phyloP scores from a whole-genome alignment of 2,888 invertebrate species.

The Apodemia mormo region DNA sequence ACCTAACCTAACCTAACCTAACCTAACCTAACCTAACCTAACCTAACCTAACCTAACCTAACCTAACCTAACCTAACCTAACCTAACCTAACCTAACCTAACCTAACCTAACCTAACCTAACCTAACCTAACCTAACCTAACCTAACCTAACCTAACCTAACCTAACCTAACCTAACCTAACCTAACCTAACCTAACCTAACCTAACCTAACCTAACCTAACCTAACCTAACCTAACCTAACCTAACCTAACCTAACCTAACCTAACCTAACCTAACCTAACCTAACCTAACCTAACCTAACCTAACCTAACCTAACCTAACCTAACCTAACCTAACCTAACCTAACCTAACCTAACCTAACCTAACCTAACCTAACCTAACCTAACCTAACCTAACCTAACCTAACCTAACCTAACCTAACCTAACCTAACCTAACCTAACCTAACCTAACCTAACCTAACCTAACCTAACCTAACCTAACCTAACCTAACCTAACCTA shows the following conservation, averaged over 20 bases:
- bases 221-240: slow-evolving; percentile 39
- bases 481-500: too few species aligned
- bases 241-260: slow-evolving; percentile 39
- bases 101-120: slow-evolving; percentile 33
- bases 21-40: slow-evolving; percentile 35
- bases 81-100: slow-evolving; percentile 30
- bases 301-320: slow-evolving; percentile 40
- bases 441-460: too few species aligned
- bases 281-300: slow-evolving; percentile 41
- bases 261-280: slow-evolving; percentile 39
- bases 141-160: slow-evolving; percentile 37
- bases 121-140: slow-evolving; percentile 33
- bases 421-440: too few species aligned
- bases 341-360: too few species aligned
- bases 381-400: too few species aligned
- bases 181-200: slow-evolving; percentile 41
- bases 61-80: slow-evolving; percentile 32
- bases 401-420: too few species aligned
- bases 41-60: slow-evolving; percentile 33
- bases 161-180: slow-evolving; percentile 41
- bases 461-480: too few species aligned
- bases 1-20: slow-evolving; percentile 33
- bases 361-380: too few species aligned
- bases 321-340: slow-evolving; percentile 40
- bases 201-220: slow-evolving; percentile 41